Percentiles rank a stretch among this genome's conserved stretches.
Conservation (phyloP, 2,113 vertebrate genomes). For the Scytalopus superciliaris region DNA sequence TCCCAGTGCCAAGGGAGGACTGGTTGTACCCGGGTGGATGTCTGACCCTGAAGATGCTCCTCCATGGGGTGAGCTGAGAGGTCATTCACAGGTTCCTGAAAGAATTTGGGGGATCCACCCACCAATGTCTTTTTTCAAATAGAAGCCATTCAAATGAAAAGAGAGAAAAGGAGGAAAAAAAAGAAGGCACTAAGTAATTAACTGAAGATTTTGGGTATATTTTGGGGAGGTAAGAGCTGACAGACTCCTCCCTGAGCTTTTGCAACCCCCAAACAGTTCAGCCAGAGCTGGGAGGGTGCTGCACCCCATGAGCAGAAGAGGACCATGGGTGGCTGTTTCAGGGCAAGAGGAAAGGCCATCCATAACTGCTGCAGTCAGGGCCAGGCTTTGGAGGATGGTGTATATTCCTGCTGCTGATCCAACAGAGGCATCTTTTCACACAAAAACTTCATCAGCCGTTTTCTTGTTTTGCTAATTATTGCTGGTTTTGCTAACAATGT, state of each 20-base stretch:
- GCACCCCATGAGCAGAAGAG: not conserved
- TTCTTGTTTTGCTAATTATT: not conserved
- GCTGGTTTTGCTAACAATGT: not conserved
- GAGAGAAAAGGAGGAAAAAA: not conserved
- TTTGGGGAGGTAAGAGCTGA: not conserved
- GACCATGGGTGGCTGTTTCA: not conserved
- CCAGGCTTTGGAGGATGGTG: not conserved
- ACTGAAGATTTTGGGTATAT: not conserved
- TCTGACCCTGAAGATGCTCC: not conserved
- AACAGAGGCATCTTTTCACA: not conserved
- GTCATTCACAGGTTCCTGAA: not conserved
- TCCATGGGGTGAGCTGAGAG: not conserved
- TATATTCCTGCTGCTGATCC: not conserved
- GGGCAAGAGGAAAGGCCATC: accelerated
- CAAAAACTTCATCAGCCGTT: not conserved
- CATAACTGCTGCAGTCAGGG: not conserved
- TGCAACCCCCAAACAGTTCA: accelerated
- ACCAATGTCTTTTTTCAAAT: not conserved
- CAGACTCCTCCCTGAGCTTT: not conserved
- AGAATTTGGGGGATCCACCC: not conserved
- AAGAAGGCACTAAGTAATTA: not conserved
- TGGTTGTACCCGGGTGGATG: not conserved
- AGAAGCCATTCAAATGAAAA: not conserved
- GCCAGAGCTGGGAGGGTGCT: accelerated
- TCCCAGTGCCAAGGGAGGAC: not conserved